These are phyloP conservation scores for Tetanocera ferruginea DNA, from an alignment of 2,888 invertebrate species.

Conservation along the genomic window DNA sequence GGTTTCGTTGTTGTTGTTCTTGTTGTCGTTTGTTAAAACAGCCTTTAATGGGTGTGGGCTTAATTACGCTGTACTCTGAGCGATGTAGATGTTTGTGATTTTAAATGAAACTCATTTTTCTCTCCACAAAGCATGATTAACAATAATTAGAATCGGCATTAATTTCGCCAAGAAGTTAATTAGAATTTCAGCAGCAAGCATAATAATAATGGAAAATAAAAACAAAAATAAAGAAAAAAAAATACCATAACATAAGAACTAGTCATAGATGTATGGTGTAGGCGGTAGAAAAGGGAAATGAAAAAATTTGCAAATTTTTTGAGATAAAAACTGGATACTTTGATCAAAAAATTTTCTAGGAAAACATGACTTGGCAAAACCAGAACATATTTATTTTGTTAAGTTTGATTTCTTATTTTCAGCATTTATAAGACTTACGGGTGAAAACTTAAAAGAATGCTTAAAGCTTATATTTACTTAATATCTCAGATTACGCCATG, in stretches of 20 bases:
- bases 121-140: conserved; percentile 63
- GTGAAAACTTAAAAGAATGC: too few relatives aligned
- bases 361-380: too few relatives aligned
- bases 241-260: background rate
- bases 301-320: background rate
- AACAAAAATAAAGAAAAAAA: background rate
- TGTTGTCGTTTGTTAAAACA: conserved; percentile 22
- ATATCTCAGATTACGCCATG: too few relatives aligned
- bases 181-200: conserved; percentile 25
- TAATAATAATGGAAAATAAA: too few relatives aligned
- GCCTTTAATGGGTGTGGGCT: conserved; percentile 13
- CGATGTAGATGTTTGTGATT: conserved; percentile 53
- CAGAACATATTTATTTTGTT: too few relatives aligned
- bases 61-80: conserved; percentile 17
- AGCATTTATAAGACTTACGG: too few relatives aligned
- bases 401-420: too few relatives aligned
- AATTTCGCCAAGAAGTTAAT: conserved; percentile 68
- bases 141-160: conserved; percentile 68
- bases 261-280: background rate
- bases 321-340: background rate
- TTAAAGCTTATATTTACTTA: too few relatives aligned
- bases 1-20: conserved; percentile 6
- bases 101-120: conserved; percentile 62
- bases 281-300: background rate
- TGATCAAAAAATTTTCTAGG: background rate